Conservation (phyloP, 1,140 invertebrate species). For the Drosophila nigrodunni region DNA sequence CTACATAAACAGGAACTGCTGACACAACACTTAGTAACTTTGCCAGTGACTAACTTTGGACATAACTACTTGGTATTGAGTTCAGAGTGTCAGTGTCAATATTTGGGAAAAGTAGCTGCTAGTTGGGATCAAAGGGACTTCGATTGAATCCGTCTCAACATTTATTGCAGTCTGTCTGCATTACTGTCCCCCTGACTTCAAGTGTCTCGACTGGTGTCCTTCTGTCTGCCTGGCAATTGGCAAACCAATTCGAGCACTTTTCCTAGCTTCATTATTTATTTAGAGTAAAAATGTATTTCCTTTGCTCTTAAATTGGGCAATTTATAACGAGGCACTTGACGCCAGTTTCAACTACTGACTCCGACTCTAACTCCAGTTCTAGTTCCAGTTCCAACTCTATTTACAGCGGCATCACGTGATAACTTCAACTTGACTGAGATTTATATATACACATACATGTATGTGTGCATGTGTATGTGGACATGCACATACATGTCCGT, state of each 20-base stretch:
- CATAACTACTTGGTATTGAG: neutral
- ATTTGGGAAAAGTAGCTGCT: neutral
- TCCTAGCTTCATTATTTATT: conserved; percentile 71
- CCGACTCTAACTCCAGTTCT: neutral
- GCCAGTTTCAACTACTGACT: conserved; percentile 50
- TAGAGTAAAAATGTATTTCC: conserved; percentile 78
- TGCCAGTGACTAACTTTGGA: neutral
- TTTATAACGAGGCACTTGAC: conserved; percentile 81
- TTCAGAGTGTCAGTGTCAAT: neutral
- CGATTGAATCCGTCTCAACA: conserved; percentile 17
- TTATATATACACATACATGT: conserved; percentile 29
- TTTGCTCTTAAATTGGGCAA: conserved; percentile 75
- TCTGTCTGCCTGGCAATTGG: conserved; percentile 32
- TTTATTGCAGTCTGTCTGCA: conserved; percentile 38
- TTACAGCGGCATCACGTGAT: conserved; percentile 58
- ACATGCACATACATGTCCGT: conserved; percentile 44
- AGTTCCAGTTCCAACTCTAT: conserved; percentile 12
- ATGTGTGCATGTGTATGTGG: conserved; percentile 31
- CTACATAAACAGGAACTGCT: too few species aligned
- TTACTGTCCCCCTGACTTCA: conserved; percentile 11
- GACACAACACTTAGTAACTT: neutral
- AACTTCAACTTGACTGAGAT: conserved; percentile 45
- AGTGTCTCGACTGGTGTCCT: neutral
- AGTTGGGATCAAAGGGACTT: conserved; percentile 15
- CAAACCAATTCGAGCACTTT: conserved; percentile 30